A percentile compares a stretch with the other conserved stretches of the same genome.
Conservation (phyloP, 2,797 vertebrate genomes). For the Spheniscus humboldti region DNA sequence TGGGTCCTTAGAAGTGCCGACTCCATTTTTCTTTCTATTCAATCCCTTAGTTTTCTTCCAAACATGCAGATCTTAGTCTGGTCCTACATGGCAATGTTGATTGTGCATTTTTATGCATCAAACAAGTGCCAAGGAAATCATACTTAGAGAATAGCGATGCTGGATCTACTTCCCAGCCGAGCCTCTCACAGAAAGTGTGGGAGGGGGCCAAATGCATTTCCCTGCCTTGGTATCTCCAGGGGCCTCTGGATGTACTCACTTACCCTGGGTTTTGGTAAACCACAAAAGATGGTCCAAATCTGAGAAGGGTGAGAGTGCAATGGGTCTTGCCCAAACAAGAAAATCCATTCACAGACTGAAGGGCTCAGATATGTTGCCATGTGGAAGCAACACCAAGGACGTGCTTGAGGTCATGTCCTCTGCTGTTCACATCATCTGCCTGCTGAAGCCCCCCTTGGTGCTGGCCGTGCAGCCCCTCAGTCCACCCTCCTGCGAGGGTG, state of each 20-base stretch:
- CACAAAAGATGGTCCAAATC: background rate
- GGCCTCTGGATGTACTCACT: background rate
- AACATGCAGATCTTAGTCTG: background rate
- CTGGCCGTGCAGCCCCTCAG: background rate
- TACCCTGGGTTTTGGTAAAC: background rate
- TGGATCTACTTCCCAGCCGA: background rate
- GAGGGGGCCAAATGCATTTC: background rate
- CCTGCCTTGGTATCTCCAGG: background rate
- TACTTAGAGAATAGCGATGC: background rate
- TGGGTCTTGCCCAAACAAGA: background rate
- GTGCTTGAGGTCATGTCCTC: background rate
- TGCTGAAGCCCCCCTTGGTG: background rate
- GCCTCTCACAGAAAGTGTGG: background rate
- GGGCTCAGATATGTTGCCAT: accelerated
- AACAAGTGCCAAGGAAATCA: background rate
- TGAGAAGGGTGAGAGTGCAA: background rate
- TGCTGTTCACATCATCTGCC: background rate
- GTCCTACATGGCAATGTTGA: background rate
- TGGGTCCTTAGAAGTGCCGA: background rate
- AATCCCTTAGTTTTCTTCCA: conserved; percentile 9
- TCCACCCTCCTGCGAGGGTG: accelerated
- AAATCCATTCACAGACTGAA: background rate
- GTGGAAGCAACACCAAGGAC: background rate
- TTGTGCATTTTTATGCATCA: background rate
- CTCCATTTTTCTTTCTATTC: background rate